Base-by-base conservation (phyloP, 2,113 vertebrate species). In the Prionailurus bengalensis region DNA sequence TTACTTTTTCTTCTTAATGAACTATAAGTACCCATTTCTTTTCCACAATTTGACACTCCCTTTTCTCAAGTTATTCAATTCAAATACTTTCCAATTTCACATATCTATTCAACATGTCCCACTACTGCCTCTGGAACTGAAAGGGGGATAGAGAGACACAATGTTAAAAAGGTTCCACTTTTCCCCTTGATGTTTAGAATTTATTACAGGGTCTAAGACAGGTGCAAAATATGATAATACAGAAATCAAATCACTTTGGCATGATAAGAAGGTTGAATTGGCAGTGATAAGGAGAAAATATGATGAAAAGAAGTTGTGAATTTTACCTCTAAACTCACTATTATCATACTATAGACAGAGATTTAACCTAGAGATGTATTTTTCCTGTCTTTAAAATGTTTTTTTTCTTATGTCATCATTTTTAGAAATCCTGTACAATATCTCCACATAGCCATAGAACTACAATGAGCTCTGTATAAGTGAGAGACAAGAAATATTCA, bases 241-340 rank as follows among this genome's bases (percentile, higher is more conserved):
- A 90, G 36, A 95, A 95, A 88, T 71, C 33, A 84, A 87, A 92
- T 89, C 80, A 78, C n/a, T 12, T 36, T 88, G 70, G 48, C 39
- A 84, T 58, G 51, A 42, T 42, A 76, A 78, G 10, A 93, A 79
- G 7, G 16, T 73, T 14, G 36, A 82, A 83, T 7, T 25, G 33
- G 19, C 45, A 42, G 36, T 87, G 51, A 81, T 42, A 70, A 71
- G 55, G 55, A 91, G 15, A 79, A 89, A 81, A 61, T 5, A 42
- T 7, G 53, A 65, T 55, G 19, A 88, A 76, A 45, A 89, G 8
- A 90, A 95, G 5, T 71, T 55, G 71, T 79, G 31, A 97, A 74
- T 68, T 71, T 66, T 68, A 89, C 9, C 27, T 71, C 36, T 96
- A 90, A 90, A 93, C 87, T 91, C 45, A 63, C 5, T 65, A 29